Evolutionary conservation across 2,113 vertebrate species (phyloP).

Genomic region (Synchiropus splendidus): DNA sequence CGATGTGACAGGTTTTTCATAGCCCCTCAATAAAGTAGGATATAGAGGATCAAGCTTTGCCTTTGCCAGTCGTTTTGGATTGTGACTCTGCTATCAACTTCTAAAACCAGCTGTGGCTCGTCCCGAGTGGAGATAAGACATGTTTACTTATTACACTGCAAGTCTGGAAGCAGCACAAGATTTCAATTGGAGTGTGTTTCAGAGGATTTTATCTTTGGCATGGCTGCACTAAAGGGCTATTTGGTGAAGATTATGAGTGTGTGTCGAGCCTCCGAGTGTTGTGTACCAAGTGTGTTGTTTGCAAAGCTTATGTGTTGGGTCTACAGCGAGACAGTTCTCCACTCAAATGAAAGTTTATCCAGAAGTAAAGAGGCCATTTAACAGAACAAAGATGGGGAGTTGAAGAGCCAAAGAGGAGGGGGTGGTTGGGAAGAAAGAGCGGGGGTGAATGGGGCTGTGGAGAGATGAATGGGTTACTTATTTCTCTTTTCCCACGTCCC

Average conservation of each 20-base stretch:
- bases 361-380: conserved; percentile 65
- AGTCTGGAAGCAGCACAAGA: conserved; percentile 13
- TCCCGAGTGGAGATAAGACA: conserved; percentile 2
- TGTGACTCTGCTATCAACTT: conserved; percentile 12
- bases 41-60: conserved; percentile 4
- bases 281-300: conserved; percentile 21
- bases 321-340: conserved; percentile 42
- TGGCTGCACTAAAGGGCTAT: conserved; percentile 2
- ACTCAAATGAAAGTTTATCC: conserved; percentile 45
- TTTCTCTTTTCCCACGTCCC: conserved; percentile 70
- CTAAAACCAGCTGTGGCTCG: background rate
- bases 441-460: conserved; percentile 48
- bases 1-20: conserved; percentile 6
- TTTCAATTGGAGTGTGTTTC: conserved; percentile 13
- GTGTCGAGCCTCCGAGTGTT: conserved; percentile 28
- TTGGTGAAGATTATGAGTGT: conserved; percentile 16
- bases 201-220: background rate
- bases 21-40: background rate
- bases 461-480: conserved; percentile 67
- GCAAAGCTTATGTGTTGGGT: conserved; percentile 33
- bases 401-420: conserved; percentile 42
- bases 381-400: conserved; percentile 54
- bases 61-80: conserved; percentile 6
- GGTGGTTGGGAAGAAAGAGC: conserved; percentile 31
- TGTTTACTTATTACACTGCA: conserved; percentile 12